Base-by-base conservation (phyloP, 1,140 invertebrate species). In the Harpegnathos saltator region DNA sequence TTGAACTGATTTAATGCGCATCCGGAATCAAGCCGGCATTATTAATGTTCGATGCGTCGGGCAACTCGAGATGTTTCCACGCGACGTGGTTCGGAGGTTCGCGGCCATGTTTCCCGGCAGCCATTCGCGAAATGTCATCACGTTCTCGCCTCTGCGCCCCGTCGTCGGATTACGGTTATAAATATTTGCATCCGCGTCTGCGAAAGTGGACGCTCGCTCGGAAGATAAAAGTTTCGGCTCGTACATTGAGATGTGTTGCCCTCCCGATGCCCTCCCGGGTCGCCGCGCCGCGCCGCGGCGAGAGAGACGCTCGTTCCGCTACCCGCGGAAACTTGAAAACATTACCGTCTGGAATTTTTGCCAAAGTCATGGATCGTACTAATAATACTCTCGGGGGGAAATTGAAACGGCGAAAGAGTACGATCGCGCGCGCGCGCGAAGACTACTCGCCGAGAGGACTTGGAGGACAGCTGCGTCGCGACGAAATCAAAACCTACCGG, bases 291-390 rank as follows among this genome's bases (percentile, higher is more conserved):
- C n/a, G n/a, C n/a, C n/a, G n/a, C n/a, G n/a, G n/a, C n/a, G n/a
- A n/a, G n/a, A n/a, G n/a, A n/a, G n/a, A n/a, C n/a, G n/a, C n/a
- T n/a, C n/a, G n/a, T n/a, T n/a, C n/a, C 29, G 38, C 14, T 44
- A 29, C 5, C 2, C 17, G 62, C 19, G 38, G 11, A 62, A 78
- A 78, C 54, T 80, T 69, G 33, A 58, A 78, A 78, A 38, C 75
- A 80, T 71, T 80, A 80, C n/a, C 75, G 52, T 80, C n/a, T 80
- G 69, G 75, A 69, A 80, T 80, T 80, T 80, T 71, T 80, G 65
- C 65, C 75, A 17, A 58, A 78, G 65, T 80, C 75, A 71, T 80
- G 58, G 65, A 80, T 52, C 24, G 54, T 38, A 80, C 75, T 80
- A 80, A 80, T 80, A 80, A 80, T 56, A 80, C 22, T 80, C 65